Evolutionary conservation across 2,888 invertebrate species (phyloP), one percentile per base, ranked within the genome.

Genomic region (Hirtodrosophila alboralis): DNA sequence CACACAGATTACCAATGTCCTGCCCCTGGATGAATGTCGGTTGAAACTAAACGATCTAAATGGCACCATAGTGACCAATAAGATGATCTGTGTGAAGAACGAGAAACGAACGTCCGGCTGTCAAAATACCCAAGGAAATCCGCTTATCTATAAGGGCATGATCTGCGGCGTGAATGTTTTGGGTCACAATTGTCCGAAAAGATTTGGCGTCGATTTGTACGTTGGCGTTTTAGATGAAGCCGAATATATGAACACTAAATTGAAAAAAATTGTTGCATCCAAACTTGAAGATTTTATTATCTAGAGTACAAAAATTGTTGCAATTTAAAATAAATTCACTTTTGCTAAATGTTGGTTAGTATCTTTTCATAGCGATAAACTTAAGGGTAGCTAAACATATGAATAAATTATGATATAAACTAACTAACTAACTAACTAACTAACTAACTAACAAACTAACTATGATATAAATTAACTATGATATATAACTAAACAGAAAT

Each of bases 91-190:
- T 28, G 33, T 65, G 0, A 8, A 4, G 5, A 81, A 81, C 2
- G 7, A 6, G 4, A 40, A 16, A 12, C 2, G 1, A 0, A 26
- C 49, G 3, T 0, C 2, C 0, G 8, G 0, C 0, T 81, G 81
- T 9, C 48, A 58, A 26, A 8, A 12, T 0, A 51, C 44, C 10
- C 4, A 38, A 1, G 78, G 78, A 0, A 56, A 37, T 16, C 78
- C 81, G 0, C 52, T 77, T 0, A 21, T 81, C 4, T 12, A 47
- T n/a, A 7, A 61, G 0, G 51, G 40, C 3, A 8, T 13, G 12
- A 36, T 81, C 14, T 78, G 83, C 37, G 78, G 66, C 6, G 18
- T 78, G 4, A 81, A 78, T 27, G 1, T 78, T 1, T 2, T 43
- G 13, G 78, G 78, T 2, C 78, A 67, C 26, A 74, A 71, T 30